phyloP scores from a whole-genome alignment of 2,113 vertebrate species.

The Parus major region DNA sequence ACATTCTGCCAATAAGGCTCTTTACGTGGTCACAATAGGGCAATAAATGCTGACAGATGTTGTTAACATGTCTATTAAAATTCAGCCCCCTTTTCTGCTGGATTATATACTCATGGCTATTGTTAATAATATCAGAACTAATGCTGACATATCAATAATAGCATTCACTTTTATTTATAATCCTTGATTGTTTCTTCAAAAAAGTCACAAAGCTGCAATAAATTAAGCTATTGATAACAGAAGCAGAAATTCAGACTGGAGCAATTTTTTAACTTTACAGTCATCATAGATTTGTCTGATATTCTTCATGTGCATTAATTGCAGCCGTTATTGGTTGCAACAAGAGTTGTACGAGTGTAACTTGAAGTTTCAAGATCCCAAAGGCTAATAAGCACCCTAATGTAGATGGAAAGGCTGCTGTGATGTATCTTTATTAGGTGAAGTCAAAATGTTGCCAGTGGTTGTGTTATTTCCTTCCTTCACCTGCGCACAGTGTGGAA shows the following conservation, averaged over 20 bases:
- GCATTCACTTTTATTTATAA: neutral
- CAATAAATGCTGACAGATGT: constrained; percentile 57
- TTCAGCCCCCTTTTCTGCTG: constrained; percentile 31
- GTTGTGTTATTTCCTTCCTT: neutral
- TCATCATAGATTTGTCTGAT: neutral
- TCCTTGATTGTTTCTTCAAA: neutral
- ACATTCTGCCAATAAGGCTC: constrained; percentile 45
- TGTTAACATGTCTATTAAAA: constrained; percentile 68
- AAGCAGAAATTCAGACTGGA: neutral
- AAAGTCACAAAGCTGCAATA: neutral
- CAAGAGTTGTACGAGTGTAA: neutral
- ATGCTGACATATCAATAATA: neutral
- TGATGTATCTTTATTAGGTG: constrained; percentile 42
- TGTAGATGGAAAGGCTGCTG: neutral
- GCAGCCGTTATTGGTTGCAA: neutral
- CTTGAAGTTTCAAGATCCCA: constrained; percentile 7
- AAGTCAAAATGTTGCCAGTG: neutral
- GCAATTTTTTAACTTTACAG: neutral
- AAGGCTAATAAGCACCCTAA: constrained; percentile 10
- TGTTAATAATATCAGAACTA: constrained; percentile 26
- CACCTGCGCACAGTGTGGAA: neutral
- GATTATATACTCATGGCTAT: neutral
- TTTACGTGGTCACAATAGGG: constrained; percentile 5
- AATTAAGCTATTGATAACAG: neutral
- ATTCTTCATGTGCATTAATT: neutral